Base-by-base conservation (phyloP, 2,888 invertebrate species). In the Sussaba pulchella region DNA sequence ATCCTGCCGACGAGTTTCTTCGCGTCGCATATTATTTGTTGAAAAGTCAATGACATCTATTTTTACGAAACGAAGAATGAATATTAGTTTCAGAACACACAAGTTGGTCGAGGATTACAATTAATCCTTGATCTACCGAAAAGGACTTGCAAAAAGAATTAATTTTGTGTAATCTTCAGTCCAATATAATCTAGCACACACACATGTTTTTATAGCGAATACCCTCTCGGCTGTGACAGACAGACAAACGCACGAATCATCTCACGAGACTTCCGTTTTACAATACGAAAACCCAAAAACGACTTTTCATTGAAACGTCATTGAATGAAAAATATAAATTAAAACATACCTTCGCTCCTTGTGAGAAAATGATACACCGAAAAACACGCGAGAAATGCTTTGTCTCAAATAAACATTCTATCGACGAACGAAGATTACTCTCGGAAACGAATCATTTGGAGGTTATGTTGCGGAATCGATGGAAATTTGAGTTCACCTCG, bases 11-110 rank as follows among this genome's bases (percentile, higher is more conserved):
- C 97, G 90, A 99, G 94, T 88, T 96, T 95, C 93, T 97, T 97
- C 83, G 98, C 97, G 93, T 98, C 97, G 92, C 96, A 94, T 93
- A 98, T 96, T 89, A 98, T 97, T 94, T 98, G 97, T 93, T 97
- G 97, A 92, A 98, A 96, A 86, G 97, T 97, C 93, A 98, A 94
- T 92, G 97, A 96, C 97, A 97, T 97, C 94, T 94, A 79, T 63
- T 9, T 14, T 8, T 8, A 12, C 45, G 39, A 64, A 64, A 14
- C 54, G 19, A 43, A 61, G 19, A n/a, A n/a, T n/a, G n/a, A n/a
- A n/a, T n/a, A n/a, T n/a, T n/a, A n/a, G n/a, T n/a, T n/a, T n/a
- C n/a, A n/a, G n/a, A n/a, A n/a, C n/a, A n/a, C n/a, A n/a, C n/a
- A n/a, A n/a, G n/a, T n/a, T n/a, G n/a, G n/a, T n/a, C n/a, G n/a